Base-by-base conservation (phyloP, 2,113 vertebrate genomes). In the Lota lota region DNA sequence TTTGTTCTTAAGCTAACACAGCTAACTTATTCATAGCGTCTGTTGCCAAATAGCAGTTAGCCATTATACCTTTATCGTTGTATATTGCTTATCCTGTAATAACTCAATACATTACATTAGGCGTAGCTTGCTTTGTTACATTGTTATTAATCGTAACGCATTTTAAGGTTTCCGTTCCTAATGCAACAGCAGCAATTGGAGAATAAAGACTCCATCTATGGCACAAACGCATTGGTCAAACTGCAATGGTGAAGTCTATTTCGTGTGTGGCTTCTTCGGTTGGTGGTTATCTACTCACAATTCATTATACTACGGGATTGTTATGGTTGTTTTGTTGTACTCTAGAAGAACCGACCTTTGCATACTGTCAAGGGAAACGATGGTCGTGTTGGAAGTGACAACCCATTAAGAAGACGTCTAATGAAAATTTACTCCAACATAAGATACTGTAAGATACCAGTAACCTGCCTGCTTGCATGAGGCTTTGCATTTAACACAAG, bases 401-500 rank as follows among this genome's bases (percentile, higher is more conserved):
- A 69, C 66, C 40, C 74, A 81, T 61, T 85, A 60, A 72, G 50
- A 78, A 79, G 75, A 81, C 79, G 61, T 82, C 85, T 84, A 77
- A 91, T 92, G 90, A 91, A 84, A 89, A 79, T 79, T 78, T 74
- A 80, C 82, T 85, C 75, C 79, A 78, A 67, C 84, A 1, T 83
- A 75, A 87, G 78, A 79, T 71, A 80, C 69, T 59, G 89, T 79
- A 74, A 86, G 83, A 69, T 63, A 16, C 33, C 11, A 24, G 63
- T 50, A 50, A 18, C 10, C 51, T 21, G 40, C 5, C 61, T 18
- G 6, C 18, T 47, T 47, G 40, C 40, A 11, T 47, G 7, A 47
- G 40, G 40, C 28, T 33, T 33, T 33, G 28, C 28, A 5, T 33
- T 33, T 33, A 33, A 47, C 40, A 47, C 40, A 47, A 47, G 40